These are phyloP conservation scores for Dermochelys coriacea DNA, from an alignment of 2,797 vertebrate genomes.

Conservation along the genomic window DNA sequence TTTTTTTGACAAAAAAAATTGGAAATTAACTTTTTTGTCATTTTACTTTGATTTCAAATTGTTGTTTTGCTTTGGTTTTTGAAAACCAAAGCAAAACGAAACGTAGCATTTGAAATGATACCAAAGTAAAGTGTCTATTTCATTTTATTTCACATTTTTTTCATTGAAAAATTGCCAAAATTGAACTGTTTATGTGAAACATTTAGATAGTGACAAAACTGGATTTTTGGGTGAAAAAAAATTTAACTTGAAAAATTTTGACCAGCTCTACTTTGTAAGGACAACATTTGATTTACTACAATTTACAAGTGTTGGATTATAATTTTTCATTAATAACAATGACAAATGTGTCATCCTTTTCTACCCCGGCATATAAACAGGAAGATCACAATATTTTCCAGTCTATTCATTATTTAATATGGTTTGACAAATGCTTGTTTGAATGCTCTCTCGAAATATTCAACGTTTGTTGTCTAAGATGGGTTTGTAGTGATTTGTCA, in stretches of 20 bases:
- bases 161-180: background rate
- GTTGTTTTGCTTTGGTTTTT: background rate
- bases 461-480: background rate
- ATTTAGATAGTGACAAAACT: background rate
- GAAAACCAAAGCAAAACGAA: background rate
- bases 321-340: background rate
- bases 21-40: background rate
- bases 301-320: background rate
- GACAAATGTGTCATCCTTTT: background rate
- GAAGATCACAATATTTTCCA: background rate
- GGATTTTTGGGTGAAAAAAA: background rate
- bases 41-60: background rate
- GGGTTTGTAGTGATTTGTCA: background rate
- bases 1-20: background rate
- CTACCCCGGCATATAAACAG: background rate
- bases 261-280: background rate
- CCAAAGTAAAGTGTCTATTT: background rate
- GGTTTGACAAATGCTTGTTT: background rate
- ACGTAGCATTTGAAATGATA: background rate
- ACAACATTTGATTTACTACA: background rate
- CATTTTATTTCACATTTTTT: rapidly evolving
- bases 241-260: background rate
- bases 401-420: background rate
- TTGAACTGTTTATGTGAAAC: background rate
- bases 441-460: background rate